A percentile compares a stretch with the other conserved stretches of the same genome.
These are phyloP conservation scores for Prenolepis imparis DNA, from an alignment of 2,888 invertebrate species.

Conservation along the genomic window DNA sequence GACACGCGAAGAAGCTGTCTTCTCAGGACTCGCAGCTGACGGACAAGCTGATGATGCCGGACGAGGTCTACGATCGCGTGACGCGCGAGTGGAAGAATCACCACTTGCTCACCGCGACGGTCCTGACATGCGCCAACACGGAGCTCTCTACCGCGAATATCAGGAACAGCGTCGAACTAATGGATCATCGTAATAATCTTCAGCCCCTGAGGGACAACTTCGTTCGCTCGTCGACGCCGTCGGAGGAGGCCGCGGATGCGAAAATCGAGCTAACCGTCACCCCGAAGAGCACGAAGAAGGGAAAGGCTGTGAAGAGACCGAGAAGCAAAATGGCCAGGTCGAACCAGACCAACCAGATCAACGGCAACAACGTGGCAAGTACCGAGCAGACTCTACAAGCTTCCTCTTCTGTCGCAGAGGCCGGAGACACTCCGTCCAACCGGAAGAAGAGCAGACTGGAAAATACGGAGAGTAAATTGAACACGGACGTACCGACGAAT, in stretches of 20 bases:
- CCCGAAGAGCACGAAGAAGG: conserved; percentile 88
- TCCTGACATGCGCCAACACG: conserved; percentile 75
- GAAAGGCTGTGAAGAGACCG: conserved; percentile 86
- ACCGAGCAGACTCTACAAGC: conserved; percentile 29
- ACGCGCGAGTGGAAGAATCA: conserved; percentile 82
- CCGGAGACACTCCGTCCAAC: conserved; percentile 7
- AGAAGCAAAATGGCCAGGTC: conserved; percentile 75
- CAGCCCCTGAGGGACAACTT: conserved; percentile 58
- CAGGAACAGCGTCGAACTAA: conserved; percentile 68
- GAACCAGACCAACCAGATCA: conserved; percentile 4
- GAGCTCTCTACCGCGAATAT: conserved; percentile 75
- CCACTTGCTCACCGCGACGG: conserved; percentile 71
- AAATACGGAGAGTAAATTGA: background rate
- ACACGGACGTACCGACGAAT: conserved; percentile 1
- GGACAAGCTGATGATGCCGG: conserved; percentile 62
- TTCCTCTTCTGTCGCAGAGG: conserved; percentile 12
- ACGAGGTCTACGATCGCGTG: conserved; percentile 75
- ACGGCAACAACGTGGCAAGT: conserved; percentile 12
- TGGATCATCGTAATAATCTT: conserved; percentile 72
- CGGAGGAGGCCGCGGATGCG: conserved; percentile 79
- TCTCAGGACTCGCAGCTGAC: conserved; percentile 38
- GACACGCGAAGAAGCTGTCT: conserved; percentile 74
- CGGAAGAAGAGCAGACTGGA: conserved; percentile 66
- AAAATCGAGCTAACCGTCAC: conserved; percentile 86
- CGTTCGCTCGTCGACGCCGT: conserved; percentile 82